phyloP scores from a whole-genome alignment of 2,113 vertebrate genomes.

The Aspiorhynchus laticeps region DNA sequence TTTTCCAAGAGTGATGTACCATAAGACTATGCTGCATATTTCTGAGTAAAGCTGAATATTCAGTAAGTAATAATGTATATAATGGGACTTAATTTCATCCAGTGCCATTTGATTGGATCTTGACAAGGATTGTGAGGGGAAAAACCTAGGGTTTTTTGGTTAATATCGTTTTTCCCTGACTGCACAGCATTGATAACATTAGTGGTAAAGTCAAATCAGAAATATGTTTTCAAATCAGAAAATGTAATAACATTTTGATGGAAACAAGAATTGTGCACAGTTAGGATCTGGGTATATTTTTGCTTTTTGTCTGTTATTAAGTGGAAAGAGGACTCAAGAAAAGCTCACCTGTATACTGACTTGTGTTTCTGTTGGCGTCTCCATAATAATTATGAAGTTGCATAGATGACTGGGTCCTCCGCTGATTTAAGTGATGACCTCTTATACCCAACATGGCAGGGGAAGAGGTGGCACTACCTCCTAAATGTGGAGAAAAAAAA shows the following conservation, averaged over 20 bases:
- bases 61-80: neutral
- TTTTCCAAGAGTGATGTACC: neutral
- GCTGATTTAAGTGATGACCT: conserved; percentile 88
- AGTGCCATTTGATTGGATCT: neutral
- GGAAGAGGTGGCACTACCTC: conserved; percentile 94
- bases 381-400: conserved; percentile 95
- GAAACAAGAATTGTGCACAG: neutral
- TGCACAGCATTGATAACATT: neutral
- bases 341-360: conserved; percentile 84
- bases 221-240: no score
- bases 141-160: neutral
- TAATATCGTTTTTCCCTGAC: neutral
- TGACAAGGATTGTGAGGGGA: neutral
- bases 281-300: neutral
- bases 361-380: conserved; percentile 87
- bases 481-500: conserved; percentile 68
- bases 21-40: neutral
- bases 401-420: conserved; percentile 92
- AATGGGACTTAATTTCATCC: neutral
- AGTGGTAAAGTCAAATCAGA: neutral
- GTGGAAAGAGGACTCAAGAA: neutral
- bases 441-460: conserved; percentile 93
- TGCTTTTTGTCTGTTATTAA: neutral
- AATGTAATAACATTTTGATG: neutral
- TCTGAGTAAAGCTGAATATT: neutral